A percentile compares a stretch with the other conserved stretches of the same genome.
Conservation (phyloP, 2,113 vertebrate species). For the Carettochelys insculpta region DNA sequence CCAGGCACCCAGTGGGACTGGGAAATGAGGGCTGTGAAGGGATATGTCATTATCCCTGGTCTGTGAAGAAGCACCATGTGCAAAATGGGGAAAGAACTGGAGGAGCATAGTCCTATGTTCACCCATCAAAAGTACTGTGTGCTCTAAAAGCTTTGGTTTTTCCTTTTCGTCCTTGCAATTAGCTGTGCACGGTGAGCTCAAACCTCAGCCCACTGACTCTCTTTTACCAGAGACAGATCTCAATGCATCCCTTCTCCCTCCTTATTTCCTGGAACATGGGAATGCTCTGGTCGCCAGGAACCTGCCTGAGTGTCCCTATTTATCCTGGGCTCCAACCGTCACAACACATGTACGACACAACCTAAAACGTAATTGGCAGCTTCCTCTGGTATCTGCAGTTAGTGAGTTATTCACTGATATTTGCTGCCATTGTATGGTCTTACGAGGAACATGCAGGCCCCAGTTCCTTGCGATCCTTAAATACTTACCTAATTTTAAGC, state of each 20-base stretch:
- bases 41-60: neutral
- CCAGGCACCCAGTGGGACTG: neutral
- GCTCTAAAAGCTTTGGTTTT: accelerated
- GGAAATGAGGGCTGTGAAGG: neutral
- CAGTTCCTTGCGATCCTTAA: neutral
- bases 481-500: neutral
- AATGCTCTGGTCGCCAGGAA: neutral
- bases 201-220: accelerated
- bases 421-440: neutral
- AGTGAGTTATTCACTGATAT: neutral
- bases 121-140: neutral
- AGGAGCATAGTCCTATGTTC: accelerated
- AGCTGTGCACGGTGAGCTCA: neutral
- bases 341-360: neutral
- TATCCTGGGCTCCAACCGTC: neutral
- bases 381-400: neutral
- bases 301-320: neutral
- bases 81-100: neutral
- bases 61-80: neutral
- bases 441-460: accelerated
- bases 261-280: neutral
- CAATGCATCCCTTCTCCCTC: neutral
- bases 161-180: accelerated
- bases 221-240: neutral
- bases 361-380: neutral